Base-by-base conservation (phyloP, 2,113 vertebrate species). In the Orcinus orca region DNA sequence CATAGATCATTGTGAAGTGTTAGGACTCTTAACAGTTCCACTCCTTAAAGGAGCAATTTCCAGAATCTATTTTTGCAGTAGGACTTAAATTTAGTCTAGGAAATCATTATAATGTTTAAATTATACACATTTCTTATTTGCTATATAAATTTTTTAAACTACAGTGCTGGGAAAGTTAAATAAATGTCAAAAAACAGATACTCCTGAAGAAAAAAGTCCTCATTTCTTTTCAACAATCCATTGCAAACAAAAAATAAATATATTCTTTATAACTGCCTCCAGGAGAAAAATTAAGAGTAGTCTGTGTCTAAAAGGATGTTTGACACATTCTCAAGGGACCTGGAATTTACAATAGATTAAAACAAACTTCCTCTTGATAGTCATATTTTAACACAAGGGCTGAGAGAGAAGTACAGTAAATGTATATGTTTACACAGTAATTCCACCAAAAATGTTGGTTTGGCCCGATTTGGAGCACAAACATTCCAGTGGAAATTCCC, bases 381-480 rank as follows among this genome's bases (percentile, higher is more conserved):
- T 11, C 62, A 33, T 15, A 44, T 58, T 80, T 81, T 26, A 38
- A 38, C 17, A 11, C 3, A 0, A 44, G 21, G 2, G n/a, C 29
- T 62, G 36, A 13, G 67, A 36, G 33, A 62, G 65, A 18, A 47
- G 70, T 10, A 4, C 14, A 50, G 55, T 8, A 6, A 20, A 25
- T 15, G 21, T 33, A 2, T 53, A 9, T 71, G 70, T 87, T 71
- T 92, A 53, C 21, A 12, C 9, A 60, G 71, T 4, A 14, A 36
- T 31, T 13, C 26, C 73, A 68, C n/a, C 50, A 36, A 41, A 80
- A 86, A 33, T 18, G 41, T 11, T 8, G 47, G 83, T 13, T 47
- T 86, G 87, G 87, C 65, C 50, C 11, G 3, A 1, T 5, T 18
- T 2, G 36, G 21, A 44, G 33, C 0, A 0, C 3, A 6, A 8